Base-by-base conservation (phyloP, 2,797 vertebrate genomes). In the Macroramphosus scolopax region DNA sequence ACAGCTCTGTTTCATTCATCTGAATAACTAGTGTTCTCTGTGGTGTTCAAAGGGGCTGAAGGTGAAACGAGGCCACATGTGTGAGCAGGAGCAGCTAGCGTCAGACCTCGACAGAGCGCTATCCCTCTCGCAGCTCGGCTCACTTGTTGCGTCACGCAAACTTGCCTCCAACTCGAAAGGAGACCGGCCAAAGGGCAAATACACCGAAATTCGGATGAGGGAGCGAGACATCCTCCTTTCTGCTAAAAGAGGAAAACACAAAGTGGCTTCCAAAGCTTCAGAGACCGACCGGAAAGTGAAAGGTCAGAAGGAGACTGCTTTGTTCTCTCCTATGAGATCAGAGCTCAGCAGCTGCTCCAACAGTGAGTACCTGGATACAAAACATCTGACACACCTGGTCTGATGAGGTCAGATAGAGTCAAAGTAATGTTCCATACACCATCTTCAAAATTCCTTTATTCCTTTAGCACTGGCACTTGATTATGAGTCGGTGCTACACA, bases 291-390 rank as follows among this genome's bases (percentile, higher is more conserved):
- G 87, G 75, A 95, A 94, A 78, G 88, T 89, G 68, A 93, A 94
- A 90, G 89, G 88, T 85, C 92, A 90, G 75, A 87, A 92, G 88
- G 96, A 95, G 85, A 51, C 84, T 0, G 16, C 81, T 51, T 73
- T 90, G 77, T 93, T 92, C 85, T 96, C 94, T 72, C 87, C 92
- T 11, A 72, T 91, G 78, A 87, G 94, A 79, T 95, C 95, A 29
- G 95, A 96, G 92, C 89, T 93, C 85, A 96, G 94, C 95, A 97
- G 94, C 89, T 95, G 92, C 80, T 96, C 94, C 33, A 97, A 95
- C 86, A 95, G 95, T 98, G 92, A 98, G 96, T 96, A 83, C 73
- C 5, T n/a, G n/a, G n/a, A n/a, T n/a, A n/a, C n/a, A n/a, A n/a
- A 44, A 15, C 10, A 35, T 34, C 0, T 36, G 1, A n/a, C n/a